Base-by-base conservation (phyloP, 2,888 invertebrate genomes). In the Noctua pronuba region DNA sequence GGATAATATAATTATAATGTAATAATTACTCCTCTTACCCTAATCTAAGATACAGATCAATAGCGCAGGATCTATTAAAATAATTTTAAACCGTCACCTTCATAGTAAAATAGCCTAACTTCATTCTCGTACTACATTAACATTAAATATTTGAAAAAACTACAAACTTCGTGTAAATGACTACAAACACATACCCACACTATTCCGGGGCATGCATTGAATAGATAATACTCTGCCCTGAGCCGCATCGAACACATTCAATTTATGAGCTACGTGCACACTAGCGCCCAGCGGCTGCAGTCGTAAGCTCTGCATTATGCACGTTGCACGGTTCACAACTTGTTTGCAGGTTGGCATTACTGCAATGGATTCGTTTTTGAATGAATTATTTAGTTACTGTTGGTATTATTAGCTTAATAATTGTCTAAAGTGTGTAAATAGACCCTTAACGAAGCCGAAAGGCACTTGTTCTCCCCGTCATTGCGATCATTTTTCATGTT, bases 201-300 rank as follows among this genome's bases (percentile, higher is more conserved):
- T 88, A 81, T 83, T 88, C 81, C 44, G 69, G 35, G 38, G 55
- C 79, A 64, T 75, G 73, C 68, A 72, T 70, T 83, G 87, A 86
- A 86, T 87, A 69, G 79, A 77, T 87, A 88, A 87, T 86, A 69
- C 55, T 55, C 38, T 38, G 44, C 52, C 35, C 79, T 65, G 69
- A 73, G 62, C 81, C 75, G 83, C 72, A 86, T 84, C 77, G 77
- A 80, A 77, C 80, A 73, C 71, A 69, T 70, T 62, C 75, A 74
- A 88, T 86, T 82, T 88, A 87, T 88, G 74, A 80, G 78, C 49
- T 82, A 87, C 86, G 88, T 86, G 88, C 74, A 52, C 73, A 64
- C 75, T 38, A 70, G 67, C 21, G 31, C 62, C 52, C n/a, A n/a
- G 16, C 41, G 55, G 58, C 77, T 79, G 78, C 81, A 78, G 72